Percentiles rank a stretch among this genome's conserved stretches.
These are phyloP conservation scores for Buathra laborator DNA, from an alignment of 2,888 invertebrate genomes.

Conservation along the genomic window DNA sequence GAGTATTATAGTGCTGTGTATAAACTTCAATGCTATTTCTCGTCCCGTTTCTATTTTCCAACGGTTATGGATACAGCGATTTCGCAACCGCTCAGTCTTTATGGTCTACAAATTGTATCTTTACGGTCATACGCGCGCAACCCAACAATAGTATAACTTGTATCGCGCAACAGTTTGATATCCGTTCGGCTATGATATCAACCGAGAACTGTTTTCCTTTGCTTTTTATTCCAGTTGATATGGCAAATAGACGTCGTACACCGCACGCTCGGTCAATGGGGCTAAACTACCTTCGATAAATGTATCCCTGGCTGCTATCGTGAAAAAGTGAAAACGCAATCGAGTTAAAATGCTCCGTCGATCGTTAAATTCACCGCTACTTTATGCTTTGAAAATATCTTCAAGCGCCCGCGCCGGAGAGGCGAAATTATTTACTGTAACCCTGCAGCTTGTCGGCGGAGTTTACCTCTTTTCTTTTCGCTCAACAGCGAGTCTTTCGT, in stretches of 20 bases:
- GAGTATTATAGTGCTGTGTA: conserved; percentile 49
- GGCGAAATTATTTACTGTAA: neutral
- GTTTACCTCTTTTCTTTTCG: conserved; percentile 5
- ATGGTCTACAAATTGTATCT: conserved; percentile 77
- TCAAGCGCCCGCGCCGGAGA: neutral
- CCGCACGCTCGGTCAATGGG: conserved; percentile 9
- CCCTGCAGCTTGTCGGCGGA: neutral
- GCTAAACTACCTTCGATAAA: neutral
- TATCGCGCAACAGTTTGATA: conserved; percentile 72
- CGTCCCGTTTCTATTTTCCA: conserved; percentile 32
- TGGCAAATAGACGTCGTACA: conserved; percentile 14
- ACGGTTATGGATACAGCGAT: conserved; percentile 61
- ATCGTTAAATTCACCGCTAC: neutral
- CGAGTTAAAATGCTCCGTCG: neutral
- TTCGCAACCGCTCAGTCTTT: conserved; percentile 68
- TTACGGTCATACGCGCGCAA: conserved; percentile 69
- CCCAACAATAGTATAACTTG: conserved; percentile 66
- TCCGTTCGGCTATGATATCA: conserved; percentile 52
- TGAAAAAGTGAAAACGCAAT: neutral
- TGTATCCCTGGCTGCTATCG: neutral
- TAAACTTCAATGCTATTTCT: conserved; percentile 42
- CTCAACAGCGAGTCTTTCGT: neutral
- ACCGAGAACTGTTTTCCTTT: conserved; percentile 35
- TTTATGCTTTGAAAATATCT: neutral
- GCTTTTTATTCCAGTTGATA: conserved; percentile 27